These are phyloP conservation scores for Triops cancriformis DNA, from an alignment of 1,140 invertebrate genomes.

Conservation along the genomic window DNA sequence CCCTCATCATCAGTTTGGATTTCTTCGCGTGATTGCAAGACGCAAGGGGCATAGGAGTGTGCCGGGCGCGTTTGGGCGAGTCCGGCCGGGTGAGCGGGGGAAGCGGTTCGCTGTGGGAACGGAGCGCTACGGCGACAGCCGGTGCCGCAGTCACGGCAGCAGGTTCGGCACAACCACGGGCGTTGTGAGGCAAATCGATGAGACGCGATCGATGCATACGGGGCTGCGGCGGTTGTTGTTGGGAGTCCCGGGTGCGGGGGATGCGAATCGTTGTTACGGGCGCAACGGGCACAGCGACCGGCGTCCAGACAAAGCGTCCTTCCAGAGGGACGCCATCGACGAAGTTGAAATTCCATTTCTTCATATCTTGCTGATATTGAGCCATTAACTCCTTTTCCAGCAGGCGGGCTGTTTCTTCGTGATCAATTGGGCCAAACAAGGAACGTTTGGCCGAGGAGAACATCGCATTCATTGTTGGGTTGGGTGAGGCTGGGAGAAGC, in stretches of 20 bases:
- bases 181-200: neutral
- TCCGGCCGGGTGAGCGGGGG: neutral
- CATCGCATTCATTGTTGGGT: neutral
- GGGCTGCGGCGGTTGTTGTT: neutral
- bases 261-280: neutral
- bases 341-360: constrained; percentile 22
- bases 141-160: neutral
- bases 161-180: neutral
- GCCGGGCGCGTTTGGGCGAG: neutral
- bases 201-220: neutral
- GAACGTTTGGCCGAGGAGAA: constrained; percentile 5
- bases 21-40: neutral
- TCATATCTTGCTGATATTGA: constrained; percentile 5
- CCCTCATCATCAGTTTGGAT: neutral
- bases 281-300: neutral
- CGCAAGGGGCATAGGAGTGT: neutral
- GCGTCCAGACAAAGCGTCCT: constrained; percentile 18
- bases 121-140: neutral
- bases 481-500: neutral
- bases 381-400: constrained; percentile 4
- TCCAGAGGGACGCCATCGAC: neutral
- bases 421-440: constrained; percentile 15
- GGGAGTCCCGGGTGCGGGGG: neutral
- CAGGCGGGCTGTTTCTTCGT: neutral
- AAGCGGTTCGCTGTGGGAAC: neutral